Evolutionary conservation across 1,140 invertebrate genomes (phyloP), one percentile per base, ranked within the genome.

Genomic region (Glomeris maerens): DNA sequence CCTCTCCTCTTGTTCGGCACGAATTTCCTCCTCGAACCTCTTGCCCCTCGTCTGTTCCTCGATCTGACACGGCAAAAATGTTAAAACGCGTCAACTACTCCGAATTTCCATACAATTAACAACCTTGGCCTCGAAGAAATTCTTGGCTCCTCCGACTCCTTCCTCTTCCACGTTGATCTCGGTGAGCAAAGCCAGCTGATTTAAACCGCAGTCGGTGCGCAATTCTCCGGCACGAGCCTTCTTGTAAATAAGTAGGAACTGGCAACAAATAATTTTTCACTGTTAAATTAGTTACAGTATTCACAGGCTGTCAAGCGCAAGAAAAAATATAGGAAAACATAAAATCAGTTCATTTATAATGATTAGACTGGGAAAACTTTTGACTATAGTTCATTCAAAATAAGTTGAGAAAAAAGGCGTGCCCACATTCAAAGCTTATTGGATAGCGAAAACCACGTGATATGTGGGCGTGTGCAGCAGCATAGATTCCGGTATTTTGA

Each of bases 121-220:
- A 71, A 79, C 80, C 68, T 91, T 92, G 2, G 86, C 85, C 73
- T 91, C 85, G 60, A 91, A 92, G 68, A 91, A 91, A 60, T 80
- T 79, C 64, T 90, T 91, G 2, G 87, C 87, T 23, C 85, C 87
- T 52, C 78, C 81, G 0, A 91, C 86, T 21, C 87, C 87, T 21
- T 88, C 84, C 72, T 89, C 78, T 45, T 87, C 83, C 1, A 91
- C 85, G 62, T 87, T 78, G 45, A 92, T 81, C 68, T 90, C 86
- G 4, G 85, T 88, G 10, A 90, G 70, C 55, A 78, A 75, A 0
- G 86, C 85, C 55, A 91, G 66, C 57, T 86, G 79, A 52, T 78
- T 77, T n/a, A 91, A 71, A 2, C 86, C 86, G 3, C 84, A 85
- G 60, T 87, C 79, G 45, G 75, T 75, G 52, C 79, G 76, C 28